Base-by-base conservation (phyloP, 1,140 invertebrate species). In the Hypothenemus hampei region DNA sequence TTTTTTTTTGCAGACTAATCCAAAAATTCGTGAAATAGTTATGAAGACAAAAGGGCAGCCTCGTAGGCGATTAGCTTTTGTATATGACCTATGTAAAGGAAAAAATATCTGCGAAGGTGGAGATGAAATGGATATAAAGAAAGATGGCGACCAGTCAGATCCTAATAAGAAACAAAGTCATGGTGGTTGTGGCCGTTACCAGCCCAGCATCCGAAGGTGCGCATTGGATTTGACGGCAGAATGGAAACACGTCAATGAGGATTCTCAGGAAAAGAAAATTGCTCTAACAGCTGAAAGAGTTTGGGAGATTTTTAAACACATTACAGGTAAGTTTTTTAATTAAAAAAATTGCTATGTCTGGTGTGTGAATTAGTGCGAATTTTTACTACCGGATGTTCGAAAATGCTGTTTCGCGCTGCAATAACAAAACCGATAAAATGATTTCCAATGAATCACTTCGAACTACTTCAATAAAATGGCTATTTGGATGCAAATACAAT, bases 31-130 rank as follows among this genome's bases (percentile, higher is more conserved):
- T 77, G 97, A 99, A 76, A 87, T 99, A 47, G 81, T 99, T 0
- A 83, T 87, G 75, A 98, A 99, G 75, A 92, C 93, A 4, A 96
- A 96, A 77, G 92, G 93, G n/a, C 93, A 98, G 63, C 91, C 93
- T 0, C 78, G 95, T 35, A 97, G 97, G 74, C 79, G 97, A 43
- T 76, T 99, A 23, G 86, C 90, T 11, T 89, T 94, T 75, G 89
- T 99, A 0, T 99, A 99, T 73, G 97, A 99, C 72, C 73, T 99
- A 5, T 99, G 97, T 73, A 99, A 99, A 77, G 87, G 89, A 3
- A 98, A 98, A 73, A 93, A 92, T 61, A 91, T 99, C 65, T 99
- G 97, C 75, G 97, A 99, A 71, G 96, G 95, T 58, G 95, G 94
- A 50, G 95, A 98, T 74, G 94, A 98, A 73, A 94, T 97, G 85